Evolutionary conservation across 2,797 vertebrate species (phyloP), one percentile per base, ranked within the genome.

Genomic region (Tolypeutes matacus): DNA sequence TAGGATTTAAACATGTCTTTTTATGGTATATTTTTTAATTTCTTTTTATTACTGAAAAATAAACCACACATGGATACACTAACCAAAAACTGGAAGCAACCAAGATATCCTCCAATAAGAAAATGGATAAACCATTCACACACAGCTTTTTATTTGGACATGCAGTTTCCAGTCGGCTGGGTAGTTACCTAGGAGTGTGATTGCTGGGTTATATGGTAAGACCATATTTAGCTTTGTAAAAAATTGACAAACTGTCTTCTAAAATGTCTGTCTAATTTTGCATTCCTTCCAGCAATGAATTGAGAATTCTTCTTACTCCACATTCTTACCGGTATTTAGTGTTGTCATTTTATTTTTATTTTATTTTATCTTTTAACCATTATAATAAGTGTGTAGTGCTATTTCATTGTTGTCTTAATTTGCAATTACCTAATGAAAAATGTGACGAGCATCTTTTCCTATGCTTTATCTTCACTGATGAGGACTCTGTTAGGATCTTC

Each of bases 151-250:
- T 53, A 31, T 89, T 92, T 64, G 56, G 27, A 64, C 15, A 39
- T 60, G 62, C 14, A 10, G 65, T 89, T 81, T 83, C 31, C 20
- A 86, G 4, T 82, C 46, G 65, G 11, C 34, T 77, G 31, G 42
- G 31, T 49, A 92, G 81, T 46, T 56, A 70, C 27, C 21, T 67
- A 49, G 82, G 60, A 86, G 3, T 23, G 25, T 9, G 51, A 42
- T 34, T 65, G 8, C 18, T 60, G 11, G 23, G 21, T 46, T 46
- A 14, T 75, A 34, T 75, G 51, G 18, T 69, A 94, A 78, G 14
- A 56, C 9, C 65, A 23, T 80, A 89, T 93, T 78, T 85, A 56
- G 42, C 42, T 78, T 85, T 72, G 34, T 89, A 81, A 89, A 93
- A 31, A 58, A 25, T 8, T 13, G 27, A 60, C 91, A 76, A n/a